Base-by-base conservation (phyloP, 2,888 invertebrate genomes). In the Chelonus formosanus region DNA sequence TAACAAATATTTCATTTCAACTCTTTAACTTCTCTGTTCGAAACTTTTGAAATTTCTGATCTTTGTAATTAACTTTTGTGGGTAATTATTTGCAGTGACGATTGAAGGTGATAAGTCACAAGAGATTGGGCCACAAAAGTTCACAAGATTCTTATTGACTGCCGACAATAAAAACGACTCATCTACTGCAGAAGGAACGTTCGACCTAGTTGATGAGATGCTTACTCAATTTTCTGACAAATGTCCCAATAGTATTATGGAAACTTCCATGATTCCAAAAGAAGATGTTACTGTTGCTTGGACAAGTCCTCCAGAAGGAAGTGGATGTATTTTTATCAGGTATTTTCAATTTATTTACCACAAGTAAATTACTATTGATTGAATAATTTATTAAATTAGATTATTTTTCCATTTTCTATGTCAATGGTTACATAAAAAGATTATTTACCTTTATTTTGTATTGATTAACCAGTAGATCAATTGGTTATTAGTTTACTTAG, bases 261-360 rank as follows among this genome's bases (percentile, higher is more conserved):
- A 96, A 80, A 89, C 91, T 0, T 92, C 92, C 70, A 90, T 91
- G 75, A 86, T 91, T 63, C 90, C 90, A 5, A 96, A 96, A 84
- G 91, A 92, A 0, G 93, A 94, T 79, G 89, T 96, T 5, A 92
- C 92, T 79, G 92, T 95, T 70, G 90, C 93, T 88, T 97, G 97
- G 97, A 92, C 91, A 56, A 95, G 97, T 8, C 97, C 97, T 0
- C 88, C 90, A 8, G 85, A 91, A 5, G 94, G 93, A 3, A 91
- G 93, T 0, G 95, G 96, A 70, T 97, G 97, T 81, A 91, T 96
- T 45, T 88, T 92, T 36, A 90, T 97, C 79, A 94, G 92, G 90
- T 93, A 20, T 20, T 20, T 20, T 20, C 20, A 20, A 20, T 20
- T 20, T 20, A 20, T 20, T 20, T 20, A 20, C 20, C 20, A 20